Conservation (phyloP, 1,140 invertebrate species). For the Bombus pascuorum region DNA sequence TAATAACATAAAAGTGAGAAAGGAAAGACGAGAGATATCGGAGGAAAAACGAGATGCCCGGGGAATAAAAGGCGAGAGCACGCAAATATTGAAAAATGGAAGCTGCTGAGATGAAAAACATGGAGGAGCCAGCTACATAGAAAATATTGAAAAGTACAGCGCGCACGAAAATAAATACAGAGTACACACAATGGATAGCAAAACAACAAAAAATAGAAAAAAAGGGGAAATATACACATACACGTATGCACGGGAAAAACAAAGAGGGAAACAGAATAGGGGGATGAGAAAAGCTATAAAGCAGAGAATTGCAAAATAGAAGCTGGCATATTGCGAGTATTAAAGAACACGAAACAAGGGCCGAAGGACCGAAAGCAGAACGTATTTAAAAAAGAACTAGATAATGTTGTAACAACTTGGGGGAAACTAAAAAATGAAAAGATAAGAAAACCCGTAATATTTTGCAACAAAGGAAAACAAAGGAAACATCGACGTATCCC, state of each 20-base stretch:
- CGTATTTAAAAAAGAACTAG: too few species aligned
- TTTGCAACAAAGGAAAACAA: too few species aligned
- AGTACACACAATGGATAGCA: constrained; percentile 1
- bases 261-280: background rate
- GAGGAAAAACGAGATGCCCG: background rate
- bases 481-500: too few species aligned
- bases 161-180: constrained; percentile 26
- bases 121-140: background rate
- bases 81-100: background rate
- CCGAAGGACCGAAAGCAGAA: too few species aligned
- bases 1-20: background rate
- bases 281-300: constrained; percentile 1
- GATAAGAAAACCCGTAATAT: too few species aligned
- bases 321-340: background rate
- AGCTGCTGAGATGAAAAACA: constrained; percentile 26
- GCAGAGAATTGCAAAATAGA: background rate
- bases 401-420: too few species aligned
- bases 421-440: too few species aligned
- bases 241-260: background rate
- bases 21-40: background rate
- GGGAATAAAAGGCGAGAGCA: constrained; percentile 3
- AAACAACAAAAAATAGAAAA: background rate
- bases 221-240: background rate
- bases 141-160: constrained; percentile 28
- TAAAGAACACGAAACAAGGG: background rate